Evolutionary conservation across 2,797 vertebrate species (phyloP).

Genomic region (Acipenser ruthenus): DNA sequence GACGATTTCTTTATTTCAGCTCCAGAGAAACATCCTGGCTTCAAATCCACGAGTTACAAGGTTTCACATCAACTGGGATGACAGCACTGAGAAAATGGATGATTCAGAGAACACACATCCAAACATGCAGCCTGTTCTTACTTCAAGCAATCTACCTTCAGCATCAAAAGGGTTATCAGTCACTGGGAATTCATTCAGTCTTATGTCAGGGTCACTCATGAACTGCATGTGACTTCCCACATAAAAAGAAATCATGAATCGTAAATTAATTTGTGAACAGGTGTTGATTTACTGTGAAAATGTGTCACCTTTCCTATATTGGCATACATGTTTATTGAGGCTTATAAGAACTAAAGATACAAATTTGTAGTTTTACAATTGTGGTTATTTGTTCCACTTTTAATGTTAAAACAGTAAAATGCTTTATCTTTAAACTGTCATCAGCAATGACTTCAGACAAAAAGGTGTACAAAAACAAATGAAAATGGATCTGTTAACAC

Average conservation of each 20-base stretch:
- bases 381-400: no score
- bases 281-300: background rate
- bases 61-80: constrained; percentile 75
- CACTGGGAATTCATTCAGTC: constrained; percentile 68
- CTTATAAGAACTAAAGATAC: background rate
- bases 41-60: constrained; percentile 73
- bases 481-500: no score
- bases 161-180: constrained; percentile 68
- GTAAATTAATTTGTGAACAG: background rate
- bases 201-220: constrained; percentile 74
- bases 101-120: constrained; percentile 65
- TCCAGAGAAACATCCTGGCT: constrained; percentile 73
- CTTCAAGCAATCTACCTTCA: constrained; percentile 63
- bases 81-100: constrained; percentile 70
- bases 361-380: no score
- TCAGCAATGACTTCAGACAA: no score
- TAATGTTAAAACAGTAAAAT: no score
- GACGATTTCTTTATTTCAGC: constrained; percentile 35
- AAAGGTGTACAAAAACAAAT: no score
- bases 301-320: background rate
- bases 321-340: background rate
- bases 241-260: background rate
- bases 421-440: no score
- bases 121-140: constrained; percentile 66
- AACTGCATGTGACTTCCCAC: constrained; percentile 65